These are phyloP conservation scores for Imbricaverruca yamaguchii DNA, from an alignment of 2,888 invertebrate species.

Conservation along the genomic window DNA sequence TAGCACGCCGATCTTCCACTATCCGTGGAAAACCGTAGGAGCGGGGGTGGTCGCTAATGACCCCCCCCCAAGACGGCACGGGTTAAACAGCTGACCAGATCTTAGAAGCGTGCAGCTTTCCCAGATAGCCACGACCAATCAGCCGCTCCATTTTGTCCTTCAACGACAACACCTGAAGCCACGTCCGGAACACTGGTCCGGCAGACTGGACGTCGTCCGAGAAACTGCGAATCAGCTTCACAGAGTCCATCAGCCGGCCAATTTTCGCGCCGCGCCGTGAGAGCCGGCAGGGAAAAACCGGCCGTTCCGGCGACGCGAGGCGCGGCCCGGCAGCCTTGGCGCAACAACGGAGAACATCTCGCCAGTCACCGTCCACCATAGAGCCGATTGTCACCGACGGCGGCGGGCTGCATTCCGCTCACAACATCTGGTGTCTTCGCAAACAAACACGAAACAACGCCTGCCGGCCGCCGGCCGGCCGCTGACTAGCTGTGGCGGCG, in stretches of 20 bases:
- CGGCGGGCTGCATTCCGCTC: not conserved
- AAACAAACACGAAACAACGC: slow-evolving; percentile 2
- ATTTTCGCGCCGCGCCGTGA: not conserved
- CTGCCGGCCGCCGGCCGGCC: not conserved
- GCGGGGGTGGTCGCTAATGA: too few relatives aligned
- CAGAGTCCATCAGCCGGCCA: not conserved
- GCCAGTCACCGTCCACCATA: not conserved
- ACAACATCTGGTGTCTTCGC: slow-evolving; percentile 16
- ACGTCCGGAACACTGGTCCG: too few relatives aligned
- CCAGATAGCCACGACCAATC: too few relatives aligned
- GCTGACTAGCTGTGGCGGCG: not conserved
- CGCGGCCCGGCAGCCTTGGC: not conserved
- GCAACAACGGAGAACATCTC: not conserved
- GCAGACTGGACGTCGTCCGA: not conserved
- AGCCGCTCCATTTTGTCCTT: too few relatives aligned
- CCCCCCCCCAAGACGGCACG: too few relatives aligned
- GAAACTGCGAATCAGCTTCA: too few relatives aligned
- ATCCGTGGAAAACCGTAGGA: too few relatives aligned
- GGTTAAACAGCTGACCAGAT: too few relatives aligned
- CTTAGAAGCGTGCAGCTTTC: too few relatives aligned
- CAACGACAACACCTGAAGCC: too few relatives aligned
- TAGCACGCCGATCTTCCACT: too few relatives aligned
- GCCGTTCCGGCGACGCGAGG: not conserved
- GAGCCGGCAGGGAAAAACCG: not conserved
- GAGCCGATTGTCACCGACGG: not conserved